Conservation (phyloP, 1,140 invertebrate genomes). For the Thrips palmi region DNA sequence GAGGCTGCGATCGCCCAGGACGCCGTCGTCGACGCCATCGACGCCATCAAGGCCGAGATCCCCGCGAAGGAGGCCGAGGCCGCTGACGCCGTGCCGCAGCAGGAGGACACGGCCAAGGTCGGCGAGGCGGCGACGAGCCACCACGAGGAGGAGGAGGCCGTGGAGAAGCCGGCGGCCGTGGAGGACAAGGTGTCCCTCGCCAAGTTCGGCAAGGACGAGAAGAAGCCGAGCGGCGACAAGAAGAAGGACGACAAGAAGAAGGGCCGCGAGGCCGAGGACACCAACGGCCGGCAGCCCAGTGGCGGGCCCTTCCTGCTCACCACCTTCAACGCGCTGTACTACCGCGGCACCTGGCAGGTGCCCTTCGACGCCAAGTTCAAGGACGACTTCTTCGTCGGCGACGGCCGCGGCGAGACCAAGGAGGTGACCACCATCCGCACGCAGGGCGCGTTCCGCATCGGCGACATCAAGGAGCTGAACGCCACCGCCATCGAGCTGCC, state of each 20-base stretch:
- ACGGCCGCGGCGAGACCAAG: too few relatives aligned
- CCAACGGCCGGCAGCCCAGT: neutral
- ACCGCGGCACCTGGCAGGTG: conserved; percentile 31
- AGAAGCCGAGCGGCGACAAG: conserved; percentile 17
- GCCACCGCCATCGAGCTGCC: conserved; percentile 34
- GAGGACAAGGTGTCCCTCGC: conserved; percentile 10
- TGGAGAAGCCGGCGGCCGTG: conserved; percentile 4
- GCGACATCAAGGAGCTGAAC: conserved; percentile 30
- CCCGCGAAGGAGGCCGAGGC: conserved; percentile 12
- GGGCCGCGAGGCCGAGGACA: conserved; percentile 6
- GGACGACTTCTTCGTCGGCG: too few relatives aligned
- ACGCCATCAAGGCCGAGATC: conserved; percentile 11
- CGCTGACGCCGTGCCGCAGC: neutral
- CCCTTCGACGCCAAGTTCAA: too few relatives aligned
- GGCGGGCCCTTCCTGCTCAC: neutral
- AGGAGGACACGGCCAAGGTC: neutral
- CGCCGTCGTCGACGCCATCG: conserved; percentile 8
- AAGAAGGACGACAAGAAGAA: conserved; percentile 19
- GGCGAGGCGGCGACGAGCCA: conserved; percentile 3
- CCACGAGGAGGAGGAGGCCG: neutral
- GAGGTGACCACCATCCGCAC: conserved; percentile 33
- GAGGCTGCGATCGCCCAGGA: too few relatives aligned
- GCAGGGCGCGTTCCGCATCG: conserved; percentile 28
- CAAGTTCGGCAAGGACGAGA: too few relatives aligned
- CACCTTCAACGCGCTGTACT: conserved; percentile 39